phyloP scores from a whole-genome alignment of 1,140 invertebrate genomes.

The Drosophila funebris region DNA sequence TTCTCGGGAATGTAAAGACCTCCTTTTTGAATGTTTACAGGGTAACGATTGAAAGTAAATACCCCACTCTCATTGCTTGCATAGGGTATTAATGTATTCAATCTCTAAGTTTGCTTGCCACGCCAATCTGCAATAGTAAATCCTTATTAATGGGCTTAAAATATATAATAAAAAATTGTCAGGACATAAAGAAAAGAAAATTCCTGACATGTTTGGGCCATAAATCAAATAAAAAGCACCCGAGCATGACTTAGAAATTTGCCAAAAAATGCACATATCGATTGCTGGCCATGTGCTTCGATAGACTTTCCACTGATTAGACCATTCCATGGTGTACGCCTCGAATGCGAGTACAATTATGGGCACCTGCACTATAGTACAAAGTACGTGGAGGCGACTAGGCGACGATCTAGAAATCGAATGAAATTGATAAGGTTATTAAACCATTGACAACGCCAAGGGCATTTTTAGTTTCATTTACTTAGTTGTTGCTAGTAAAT shows the following conservation, averaged over 20 bases:
- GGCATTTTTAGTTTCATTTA: conserved; percentile 41
- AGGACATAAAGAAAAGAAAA: not conserved
- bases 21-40: too few relatives aligned
- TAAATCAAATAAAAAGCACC: conserved; percentile 35
- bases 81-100: not conserved
- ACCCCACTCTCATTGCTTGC: not conserved
- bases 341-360: not conserved
- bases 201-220: conserved; percentile 12
- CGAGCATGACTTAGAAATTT: conserved; percentile 18
- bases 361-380: conserved; percentile 14
- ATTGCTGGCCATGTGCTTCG: conserved; percentile 13
- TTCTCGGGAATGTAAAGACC: too few relatives aligned
- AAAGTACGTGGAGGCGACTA: conserved; percentile 34
- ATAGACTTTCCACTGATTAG: not conserved
- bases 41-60: not conserved
- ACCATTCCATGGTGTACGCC: not conserved
- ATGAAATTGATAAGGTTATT: conserved; percentile 64
- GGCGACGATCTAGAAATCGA: conserved; percentile 8
- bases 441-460: conserved; percentile 45
- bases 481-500: not conserved
- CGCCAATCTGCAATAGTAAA: conserved; percentile 14
- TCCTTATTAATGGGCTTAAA: conserved; percentile 37
- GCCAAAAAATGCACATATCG: conserved; percentile 8
- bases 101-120: not conserved
- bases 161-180: conserved; percentile 21